Evolutionary conservation across 1,140 invertebrate species (phyloP), one percentile per base, ranked within the genome.

Genomic region (Bemisia tabaci): DNA sequence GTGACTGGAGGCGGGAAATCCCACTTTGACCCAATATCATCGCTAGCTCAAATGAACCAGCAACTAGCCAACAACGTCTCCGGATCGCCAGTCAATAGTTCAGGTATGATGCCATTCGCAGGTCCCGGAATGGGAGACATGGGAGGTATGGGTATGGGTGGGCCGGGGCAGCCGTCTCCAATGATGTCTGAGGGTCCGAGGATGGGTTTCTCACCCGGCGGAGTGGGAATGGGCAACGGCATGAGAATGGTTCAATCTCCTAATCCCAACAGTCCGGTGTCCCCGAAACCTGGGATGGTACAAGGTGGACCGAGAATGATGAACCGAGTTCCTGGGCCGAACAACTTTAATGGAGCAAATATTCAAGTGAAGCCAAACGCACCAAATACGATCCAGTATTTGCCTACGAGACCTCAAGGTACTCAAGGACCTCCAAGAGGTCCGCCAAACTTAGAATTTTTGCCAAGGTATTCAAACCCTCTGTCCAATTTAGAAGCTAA

Each of bases 311-410:
- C 1, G 39, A 65, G 59, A 61, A 62, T 68, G 62, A 71, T 71
- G 66, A 65, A 39, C 21, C 65, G 39, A 17, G 63, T 63, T 65
- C 72, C 60, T 24, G 75, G 73, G 22, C 72, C 75, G 65, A 84
- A 84, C 68, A 84, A 85, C 0, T 89, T 87, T 75, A 88, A 89
- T 75, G 88, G 89, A 59, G 87, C 90, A 1, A 94, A 91, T 76
- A 88, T 94, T 59, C 90, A 93, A 79, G 94, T 97, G 25, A 97
- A 97, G 80, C 89, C 94, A 1, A 95, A 90, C 78, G 94, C 94
- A 1, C 95, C 95, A 0, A 97, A 97, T 77, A 97, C 95, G 17
- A 97, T 98, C 73, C 95, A 97, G 79, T 98, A 98, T 82, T 85
- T 97, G 74, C 95, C 95, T 25, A 92, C 93, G 48, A 83, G 92